Conservation (phyloP, 2,888 invertebrate genomes). For the Xestia c-nigrum region DNA sequence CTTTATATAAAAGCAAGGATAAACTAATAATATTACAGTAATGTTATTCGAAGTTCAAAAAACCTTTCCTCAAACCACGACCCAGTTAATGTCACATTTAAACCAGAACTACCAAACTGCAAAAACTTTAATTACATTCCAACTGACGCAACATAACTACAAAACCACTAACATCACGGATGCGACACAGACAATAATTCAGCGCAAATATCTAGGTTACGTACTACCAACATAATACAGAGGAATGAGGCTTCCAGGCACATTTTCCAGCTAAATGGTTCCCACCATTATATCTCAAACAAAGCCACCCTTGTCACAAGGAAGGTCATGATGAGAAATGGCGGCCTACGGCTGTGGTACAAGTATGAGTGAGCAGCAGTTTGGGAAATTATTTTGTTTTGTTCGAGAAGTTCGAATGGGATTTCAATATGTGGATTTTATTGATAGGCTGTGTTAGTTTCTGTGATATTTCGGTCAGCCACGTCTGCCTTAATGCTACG, state of each 20-base stretch:
- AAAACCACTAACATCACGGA: slow-evolving; percentile 38
- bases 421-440: not conserved
- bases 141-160: slow-evolving; percentile 9
- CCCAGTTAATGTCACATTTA: not conserved
- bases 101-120: not conserved
- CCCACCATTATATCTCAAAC: slow-evolving; percentile 82
- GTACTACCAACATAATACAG: slow-evolving; percentile 62
- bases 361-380: slow-evolving; percentile 49
- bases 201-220: slow-evolving; percentile 63
- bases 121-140: slow-evolving; percentile 17
- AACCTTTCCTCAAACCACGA: not conserved
- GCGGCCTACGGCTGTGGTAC: slow-evolving; percentile 68
- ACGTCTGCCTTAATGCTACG: no score
- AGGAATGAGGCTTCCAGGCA: slow-evolving; percentile 75
- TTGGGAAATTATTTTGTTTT: slow-evolving; percentile 7
- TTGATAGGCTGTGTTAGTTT: not conserved
- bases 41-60: no score
- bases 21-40: not conserved
- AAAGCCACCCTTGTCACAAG: slow-evolving; percentile 84
- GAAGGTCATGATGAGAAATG: slow-evolving; percentile 86
- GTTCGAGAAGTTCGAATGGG: not conserved
- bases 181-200: slow-evolving; percentile 57
- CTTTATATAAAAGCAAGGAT: not conserved
- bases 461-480: not conserved
- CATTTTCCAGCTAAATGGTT: slow-evolving; percentile 83